These are phyloP conservation scores for Taenaris catops DNA, from an alignment of 2,888 invertebrate genomes.

Conservation along the genomic window DNA sequence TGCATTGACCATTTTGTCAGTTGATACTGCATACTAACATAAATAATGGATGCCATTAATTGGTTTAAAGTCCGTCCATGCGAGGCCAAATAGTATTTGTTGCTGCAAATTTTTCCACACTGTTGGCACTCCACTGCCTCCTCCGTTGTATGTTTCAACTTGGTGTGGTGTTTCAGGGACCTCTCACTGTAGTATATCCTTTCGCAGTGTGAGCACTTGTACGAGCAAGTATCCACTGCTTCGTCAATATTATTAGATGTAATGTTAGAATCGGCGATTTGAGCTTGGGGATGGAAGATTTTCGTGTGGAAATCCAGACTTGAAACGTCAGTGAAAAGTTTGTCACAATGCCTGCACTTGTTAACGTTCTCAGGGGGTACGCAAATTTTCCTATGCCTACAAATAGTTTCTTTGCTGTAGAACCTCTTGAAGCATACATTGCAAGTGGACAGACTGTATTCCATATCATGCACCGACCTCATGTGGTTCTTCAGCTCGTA, in stretches of 20 bases:
- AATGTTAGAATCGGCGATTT: constrained; percentile 47
- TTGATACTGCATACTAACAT: too few species aligned
- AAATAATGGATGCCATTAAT: too few species aligned
- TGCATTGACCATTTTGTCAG: too few species aligned
- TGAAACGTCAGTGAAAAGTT: constrained; percentile 53
- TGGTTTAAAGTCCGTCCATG: too few species aligned
- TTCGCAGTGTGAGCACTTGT: constrained; percentile 48
- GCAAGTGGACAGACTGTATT: constrained; percentile 47
- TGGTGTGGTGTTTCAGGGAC: constrained; percentile 57
- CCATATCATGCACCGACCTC: constrained; percentile 42
- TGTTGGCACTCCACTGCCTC: constrained; percentile 45
- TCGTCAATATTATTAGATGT: constrained; percentile 44
- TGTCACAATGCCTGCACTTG: constrained; percentile 52
- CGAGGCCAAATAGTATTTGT: constrained; percentile 57
- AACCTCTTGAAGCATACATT: constrained; percentile 62
- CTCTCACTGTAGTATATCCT: constrained; percentile 54
- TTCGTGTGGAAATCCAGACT: constrained; percentile 55
- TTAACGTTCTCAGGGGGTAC: constrained; percentile 47
- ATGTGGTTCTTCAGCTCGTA: constrained; percentile 56
- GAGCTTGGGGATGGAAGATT: constrained; percentile 59
- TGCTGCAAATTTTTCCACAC: constrained; percentile 54
- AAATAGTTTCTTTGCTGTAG: constrained; percentile 44
- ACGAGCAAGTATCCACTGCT: constrained; percentile 26
- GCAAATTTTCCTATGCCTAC: constrained; percentile 46
- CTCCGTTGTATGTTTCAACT: constrained; percentile 53